A percentile compares a stretch with the other conserved stretches of the same genome.
phyloP scores from a whole-genome alignment of 2,113 vertebrate species.

The Mobula birostris region DNA sequence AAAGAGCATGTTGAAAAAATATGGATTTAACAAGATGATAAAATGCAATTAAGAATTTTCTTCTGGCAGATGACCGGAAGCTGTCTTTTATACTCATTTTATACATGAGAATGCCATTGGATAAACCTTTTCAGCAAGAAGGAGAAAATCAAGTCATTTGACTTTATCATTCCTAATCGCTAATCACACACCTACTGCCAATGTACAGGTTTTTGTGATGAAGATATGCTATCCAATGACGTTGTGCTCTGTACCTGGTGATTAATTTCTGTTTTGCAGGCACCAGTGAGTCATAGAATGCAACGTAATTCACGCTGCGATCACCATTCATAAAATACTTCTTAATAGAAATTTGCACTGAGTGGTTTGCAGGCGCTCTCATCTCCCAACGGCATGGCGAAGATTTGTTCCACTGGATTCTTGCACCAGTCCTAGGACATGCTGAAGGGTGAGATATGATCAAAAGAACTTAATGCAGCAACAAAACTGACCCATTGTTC shows the following conservation, averaged over 20 bases:
- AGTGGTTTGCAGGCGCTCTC: slow-evolving; percentile 1
- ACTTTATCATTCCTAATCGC: background rate
- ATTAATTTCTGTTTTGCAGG: slow-evolving; percentile 14
- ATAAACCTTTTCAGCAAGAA: background rate
- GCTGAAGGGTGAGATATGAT: slow-evolving; percentile 31
- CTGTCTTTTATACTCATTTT: background rate
- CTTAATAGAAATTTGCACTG: background rate
- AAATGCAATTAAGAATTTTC: background rate
- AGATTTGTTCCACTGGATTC: slow-evolving; percentile 26
- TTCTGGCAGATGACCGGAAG: background rate
- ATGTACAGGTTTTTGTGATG: background rate
- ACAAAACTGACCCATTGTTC: slow-evolving; percentile 10
- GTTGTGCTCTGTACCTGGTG: slow-evolving; percentile 7
- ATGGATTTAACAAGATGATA: background rate
- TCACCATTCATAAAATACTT: slow-evolving; percentile 35
- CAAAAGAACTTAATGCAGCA: background rate
- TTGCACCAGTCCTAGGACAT: slow-evolving; percentile 14
- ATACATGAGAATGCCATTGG: background rate
- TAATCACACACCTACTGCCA: background rate
- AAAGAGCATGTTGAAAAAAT: background rate
- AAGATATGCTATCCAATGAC: background rate
- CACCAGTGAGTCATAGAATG: slow-evolving; percentile 35
- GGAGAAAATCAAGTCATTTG: background rate
- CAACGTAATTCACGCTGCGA: slow-evolving; percentile 25
- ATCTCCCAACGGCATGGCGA: slow-evolving; percentile 33